Percentiles rank a stretch among this genome's conserved stretches.
Evolutionary conservation across 1,140 invertebrate genomes (phyloP).

Genomic region (Kradibia gibbosae): DNA sequence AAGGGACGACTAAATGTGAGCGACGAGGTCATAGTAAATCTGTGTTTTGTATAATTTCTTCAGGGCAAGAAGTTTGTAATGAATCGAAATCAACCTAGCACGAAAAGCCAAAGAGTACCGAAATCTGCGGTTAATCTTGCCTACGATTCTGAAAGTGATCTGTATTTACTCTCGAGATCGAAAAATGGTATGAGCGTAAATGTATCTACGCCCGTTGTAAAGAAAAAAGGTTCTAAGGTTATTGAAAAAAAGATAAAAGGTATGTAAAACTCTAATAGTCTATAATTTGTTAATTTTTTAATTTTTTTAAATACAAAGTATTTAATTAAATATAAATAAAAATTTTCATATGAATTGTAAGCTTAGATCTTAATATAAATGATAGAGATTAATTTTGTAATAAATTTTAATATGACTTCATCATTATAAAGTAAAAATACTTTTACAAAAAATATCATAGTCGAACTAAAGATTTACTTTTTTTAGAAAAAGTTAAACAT

Average conservation of each 20-base stretch:
- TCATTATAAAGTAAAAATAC: too few relatives aligned
- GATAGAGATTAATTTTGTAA: too few relatives aligned
- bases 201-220: not conserved
- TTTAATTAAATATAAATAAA: too few relatives aligned
- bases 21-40: not conserved
- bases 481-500: too few relatives aligned
- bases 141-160: not conserved
- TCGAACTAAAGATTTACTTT: too few relatives aligned
- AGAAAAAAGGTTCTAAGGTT: not conserved
- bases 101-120: not conserved
- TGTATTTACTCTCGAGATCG: not conserved
- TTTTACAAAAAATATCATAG: too few relatives aligned
- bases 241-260: not conserved
- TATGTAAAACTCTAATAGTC: not conserved
- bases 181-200: not conserved
- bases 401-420: too few relatives aligned
- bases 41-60: slow-evolving; percentile 12
- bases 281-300: too few relatives aligned
- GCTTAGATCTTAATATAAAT: too few relatives aligned
- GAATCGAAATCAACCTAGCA: not conserved
- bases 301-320: too few relatives aligned
- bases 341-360: too few relatives aligned
- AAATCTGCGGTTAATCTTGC: slow-evolving; percentile 4
- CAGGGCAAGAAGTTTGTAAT: slow-evolving; percentile 24
- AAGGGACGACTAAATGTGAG: not conserved